phyloP scores from a whole-genome alignment of 2,888 invertebrate species.

The Tanaodytes sp. region DNA sequence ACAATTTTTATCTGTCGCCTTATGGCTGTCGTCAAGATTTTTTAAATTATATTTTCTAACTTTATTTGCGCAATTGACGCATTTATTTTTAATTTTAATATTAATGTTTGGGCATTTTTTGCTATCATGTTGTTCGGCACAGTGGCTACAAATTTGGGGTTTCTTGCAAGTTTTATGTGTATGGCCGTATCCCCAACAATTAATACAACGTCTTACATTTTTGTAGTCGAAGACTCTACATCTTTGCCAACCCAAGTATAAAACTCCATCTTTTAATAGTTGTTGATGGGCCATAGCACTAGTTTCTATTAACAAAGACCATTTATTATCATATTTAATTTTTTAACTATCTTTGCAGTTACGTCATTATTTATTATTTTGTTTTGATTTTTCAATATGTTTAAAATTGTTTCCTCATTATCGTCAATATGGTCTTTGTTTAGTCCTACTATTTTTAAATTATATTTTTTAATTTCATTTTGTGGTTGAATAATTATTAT shows the following conservation, averaged over 20 bases:
- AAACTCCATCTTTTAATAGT: background rate
- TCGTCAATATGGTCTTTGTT: background rate
- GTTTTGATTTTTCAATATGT: slow-evolving; percentile 11
- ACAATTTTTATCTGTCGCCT: slow-evolving; percentile 28
- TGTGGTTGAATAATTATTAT: background rate
- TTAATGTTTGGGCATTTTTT: slow-evolving; percentile 9
- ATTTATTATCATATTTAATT: slow-evolving; percentile 2
- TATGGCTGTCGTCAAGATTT: slow-evolving; percentile 16
- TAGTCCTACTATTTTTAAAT: slow-evolving; percentile 4
- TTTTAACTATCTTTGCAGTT: background rate
- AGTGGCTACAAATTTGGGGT: slow-evolving; percentile 16
- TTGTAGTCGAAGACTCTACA: slow-evolving; percentile 5
- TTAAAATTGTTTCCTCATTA: background rate
- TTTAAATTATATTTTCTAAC: slow-evolving; percentile 32
- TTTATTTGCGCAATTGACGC: slow-evolving; percentile 30
- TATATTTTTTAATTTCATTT: background rate
- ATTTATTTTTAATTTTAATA: slow-evolving; percentile 14
- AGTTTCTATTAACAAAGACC: slow-evolving; percentile 5
- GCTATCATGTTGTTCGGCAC: slow-evolving; percentile 20
- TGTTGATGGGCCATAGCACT: slow-evolving; percentile 14
- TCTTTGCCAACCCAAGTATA: slow-evolving; percentile 25
- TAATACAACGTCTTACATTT: slow-evolving; percentile 13
- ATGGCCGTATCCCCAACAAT: slow-evolving; percentile 11
- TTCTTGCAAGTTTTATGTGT: slow-evolving; percentile 23
- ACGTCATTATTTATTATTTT: slow-evolving; percentile 6